Base-by-base conservation (phyloP, 1,140 invertebrate species). In the Dendroctonus ponderosae region DNA sequence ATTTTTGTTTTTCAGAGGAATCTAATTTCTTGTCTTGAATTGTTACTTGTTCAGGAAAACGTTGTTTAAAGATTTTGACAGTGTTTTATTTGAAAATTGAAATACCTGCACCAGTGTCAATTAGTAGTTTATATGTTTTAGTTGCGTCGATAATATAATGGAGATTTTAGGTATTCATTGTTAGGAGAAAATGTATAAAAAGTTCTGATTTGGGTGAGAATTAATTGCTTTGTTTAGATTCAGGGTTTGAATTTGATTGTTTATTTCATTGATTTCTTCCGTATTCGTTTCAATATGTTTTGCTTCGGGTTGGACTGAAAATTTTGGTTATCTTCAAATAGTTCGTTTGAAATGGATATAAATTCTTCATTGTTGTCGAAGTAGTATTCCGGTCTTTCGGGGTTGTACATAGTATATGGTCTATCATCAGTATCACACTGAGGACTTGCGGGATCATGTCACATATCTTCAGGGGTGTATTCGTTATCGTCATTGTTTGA, bases 31-130 rank as follows among this genome's bases (percentile, higher is more conserved):
- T 66, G 9, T 50, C 46, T 53, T 43, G 56, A n/a, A 60, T 53
- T 15, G 41, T 38, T 15, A 60, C 6, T 11, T 66, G 59, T 60
- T 59, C 64, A 8, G 49, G 65, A 7, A 46, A 58, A 4, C 58
- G 39, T 8, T 54, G 1, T 11, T 12, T n/a, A 62, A 54, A 68
- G 51, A 44, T 64, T 59, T 59, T 48, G 2, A 48, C 59, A 40
- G 40, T 59, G 43, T 62, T 56, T 42, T 68, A 12, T 62, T 67
- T 67, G 9, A 68, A 68, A 62, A 68, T 63, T 7, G 61, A 68
- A 15, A 64, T 63, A 48, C 57, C 44, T 39, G 67, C 62, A 11
- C 50, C 57, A 14, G 62, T 54, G 48, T 69, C 58, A 0, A 65
- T 65, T 49, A 69, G 44, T 38, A 65, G 15, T 57, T 56, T 65